Base-by-base conservation (phyloP, 1,140 invertebrate species). In the Geopemphigus sp. region DNA sequence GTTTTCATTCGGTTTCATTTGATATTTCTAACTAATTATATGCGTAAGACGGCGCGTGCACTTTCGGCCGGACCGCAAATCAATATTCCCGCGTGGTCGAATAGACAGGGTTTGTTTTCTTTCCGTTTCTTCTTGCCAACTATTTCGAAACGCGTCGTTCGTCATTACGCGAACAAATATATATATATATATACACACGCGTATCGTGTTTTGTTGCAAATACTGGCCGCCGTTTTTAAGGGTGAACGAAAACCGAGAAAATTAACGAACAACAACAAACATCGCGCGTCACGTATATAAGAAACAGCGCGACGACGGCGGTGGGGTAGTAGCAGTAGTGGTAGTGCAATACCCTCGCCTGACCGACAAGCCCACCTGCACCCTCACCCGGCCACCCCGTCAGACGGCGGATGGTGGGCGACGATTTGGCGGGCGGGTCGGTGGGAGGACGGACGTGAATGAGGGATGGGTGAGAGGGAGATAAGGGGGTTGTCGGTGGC, bases 41-140 rank as follows among this genome's bases (percentile, higher is more conserved):
- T 50, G 22, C 47, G 66, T 17, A 11, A 26, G 45, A 24, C 22
- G 45, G 11, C 47, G 47, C 47, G 19, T 70, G 66, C 17, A 72
- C 24, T 72, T 72, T 29, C n/a, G 68, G 15, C 68, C 68, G 26
- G 47, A 72, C 68, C 47, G 68, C 68, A n/a, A 72, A 72, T 72
- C 68, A 24, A 72, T 72, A 70, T 15, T 15, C 45, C 15, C 24
- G 4, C 19, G 63, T 12, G 47, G 47, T 50, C 47, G 47, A 8
- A 50, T 1, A 50, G 1, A 50, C 14, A n/a, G n/a, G n/a, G n/a
- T n/a, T n/a, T n/a, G n/a, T n/a, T n/a, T n/a, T n/a, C n/a, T n/a
- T n/a, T n/a, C n/a, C n/a, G n/a, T n/a, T n/a, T n/a, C n/a, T n/a
- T 50, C 5, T 39, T 3, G 32, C 8, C 32, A 39, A 3, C 32